Base-by-base conservation (phyloP, 2,888 invertebrate species). In the Tiliacea aurago region DNA sequence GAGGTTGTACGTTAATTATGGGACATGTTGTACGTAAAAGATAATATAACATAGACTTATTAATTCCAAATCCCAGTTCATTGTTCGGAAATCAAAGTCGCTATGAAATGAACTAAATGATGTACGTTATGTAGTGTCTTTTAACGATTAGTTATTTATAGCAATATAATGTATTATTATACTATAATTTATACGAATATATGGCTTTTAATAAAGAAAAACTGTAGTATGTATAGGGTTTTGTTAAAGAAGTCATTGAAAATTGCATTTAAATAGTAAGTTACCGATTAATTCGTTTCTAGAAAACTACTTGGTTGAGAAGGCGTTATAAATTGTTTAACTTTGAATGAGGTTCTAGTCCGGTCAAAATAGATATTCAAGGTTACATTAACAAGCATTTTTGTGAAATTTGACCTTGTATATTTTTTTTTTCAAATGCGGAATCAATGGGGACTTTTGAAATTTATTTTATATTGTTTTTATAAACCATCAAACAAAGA, bases 111-210 rank as follows among this genome's bases (percentile, higher is more conserved):
- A 51, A 83, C 62, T 80, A 83, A 80, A 83, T 80, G 55, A 83
- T 80, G 56, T 51, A 78, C 33, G 51, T n/a, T 67, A 70, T 62
- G 55, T 78, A 63, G 65, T 66, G 73, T 83, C 83, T 69, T 73
- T 20, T 58, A 83, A 73, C 69, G 68, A 80, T 80, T 80, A 66
- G 20, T 73, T 83, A 80, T 80, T 83, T 73, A 83, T 80, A 83
- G 78, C 28, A 15, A 23, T n/a, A n/a, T n/a, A n/a, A n/a, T n/a
- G n/a, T n/a, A n/a, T n/a, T n/a, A n/a, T n/a, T n/a, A n/a, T n/a
- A n/a, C n/a, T n/a, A n/a, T 28, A 28, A 28, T 28, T 28, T 28
- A 28, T 28, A 28, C 28, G 28, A 28, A 28, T 28, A 28, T 28
- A 28, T 28, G 33, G 4, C 28, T 53, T 10, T 20, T 5, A 28